Evolutionary conservation across 1,140 invertebrate genomes (phyloP), one percentile per base, ranked within the genome.

Genomic region (Anthonomus grandis): DNA sequence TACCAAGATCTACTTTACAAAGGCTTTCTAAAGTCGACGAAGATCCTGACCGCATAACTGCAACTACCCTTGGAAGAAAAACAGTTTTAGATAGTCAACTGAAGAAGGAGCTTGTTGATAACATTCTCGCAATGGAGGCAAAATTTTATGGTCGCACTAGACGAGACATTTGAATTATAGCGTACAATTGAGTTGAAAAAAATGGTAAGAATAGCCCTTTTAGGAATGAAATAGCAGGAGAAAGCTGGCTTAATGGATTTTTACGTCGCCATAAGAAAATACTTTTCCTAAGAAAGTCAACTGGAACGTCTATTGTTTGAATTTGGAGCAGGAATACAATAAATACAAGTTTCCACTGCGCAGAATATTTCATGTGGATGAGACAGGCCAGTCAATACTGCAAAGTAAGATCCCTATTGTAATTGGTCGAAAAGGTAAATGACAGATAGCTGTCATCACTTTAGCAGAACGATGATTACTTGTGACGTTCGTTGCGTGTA

Each of bases 311-410:
- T n/a, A 39, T 51, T 36, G 39, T 45, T 15, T 12, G 38, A 3
- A 18, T 22, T 3, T 9, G 15, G n/a, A 34, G 42, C 36, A 61
- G 34, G 44, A n/a, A n/a, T n/a, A n/a, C n/a, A 5, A 41, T 25
- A 47, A 36, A 48, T n/a, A 54, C 15, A 58, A 61, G 17, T 72
- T 56, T 62, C 48, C 68, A 53, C 22, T 64, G 47, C 54, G 65
- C 5, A 46, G 67, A 39, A 66, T 74, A 27, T 74, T 65, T 48
- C 74, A 73, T 62, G 68, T 73, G 4, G 68, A 74, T 41, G 71
- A 74, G 61, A 70, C 64, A 4, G 70, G 70, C 39, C 17, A 72
- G 0, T 53, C 64, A 13, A 60, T 67, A 22, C 69, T 74, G 4
- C 67, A 70, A 44, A 64, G 31, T 31, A 71, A 67, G 56, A 63